These are phyloP conservation scores for Drosophila nigromelanica DNA, from an alignment of 1,140 invertebrate genomes.

Conservation along the genomic window DNA sequence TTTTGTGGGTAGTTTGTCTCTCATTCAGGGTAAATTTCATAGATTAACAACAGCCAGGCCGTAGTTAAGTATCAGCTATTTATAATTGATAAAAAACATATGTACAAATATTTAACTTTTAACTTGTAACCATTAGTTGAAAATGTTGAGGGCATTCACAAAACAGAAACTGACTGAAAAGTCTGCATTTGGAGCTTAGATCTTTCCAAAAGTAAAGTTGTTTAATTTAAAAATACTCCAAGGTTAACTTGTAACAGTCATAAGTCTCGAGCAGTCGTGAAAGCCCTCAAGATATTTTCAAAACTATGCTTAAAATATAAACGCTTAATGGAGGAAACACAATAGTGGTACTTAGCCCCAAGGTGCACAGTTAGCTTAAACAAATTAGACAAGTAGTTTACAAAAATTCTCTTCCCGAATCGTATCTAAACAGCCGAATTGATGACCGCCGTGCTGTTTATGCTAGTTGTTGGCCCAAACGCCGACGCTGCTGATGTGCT, in stretches of 20 bases:
- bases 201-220: too few relatives aligned
- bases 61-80: conserved; percentile 59
- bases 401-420: conserved; percentile 6
- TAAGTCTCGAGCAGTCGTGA: not conserved
- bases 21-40: conserved; percentile 30
- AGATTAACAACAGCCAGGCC: conserved; percentile 68
- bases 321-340: conserved; percentile 56
- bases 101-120: conserved; percentile 60
- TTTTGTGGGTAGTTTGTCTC: conserved; percentile 42
- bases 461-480: conserved; percentile 66
- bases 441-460: conserved; percentile 68
- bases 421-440: conserved; percentile 76
- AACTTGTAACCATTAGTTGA: conserved; percentile 39
- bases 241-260: conserved; percentile 14
- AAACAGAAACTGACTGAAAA: not conserved
- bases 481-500: conserved; percentile 64
- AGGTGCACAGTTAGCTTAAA: conserved; percentile 51
- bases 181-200: not conserved
- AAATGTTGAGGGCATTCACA: conserved; percentile 12
- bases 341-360: conserved; percentile 53
- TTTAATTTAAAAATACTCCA: not conserved
- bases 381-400: conserved; percentile 50
- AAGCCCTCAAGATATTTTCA: conserved; percentile 19
- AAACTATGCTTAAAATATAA: conserved; percentile 45
- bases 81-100: conserved; percentile 65